Percentiles rank a stretch among this genome's conserved stretches.
Conservation (phyloP, 2,888 invertebrate genomes). For the Cephus rjabovi region DNA sequence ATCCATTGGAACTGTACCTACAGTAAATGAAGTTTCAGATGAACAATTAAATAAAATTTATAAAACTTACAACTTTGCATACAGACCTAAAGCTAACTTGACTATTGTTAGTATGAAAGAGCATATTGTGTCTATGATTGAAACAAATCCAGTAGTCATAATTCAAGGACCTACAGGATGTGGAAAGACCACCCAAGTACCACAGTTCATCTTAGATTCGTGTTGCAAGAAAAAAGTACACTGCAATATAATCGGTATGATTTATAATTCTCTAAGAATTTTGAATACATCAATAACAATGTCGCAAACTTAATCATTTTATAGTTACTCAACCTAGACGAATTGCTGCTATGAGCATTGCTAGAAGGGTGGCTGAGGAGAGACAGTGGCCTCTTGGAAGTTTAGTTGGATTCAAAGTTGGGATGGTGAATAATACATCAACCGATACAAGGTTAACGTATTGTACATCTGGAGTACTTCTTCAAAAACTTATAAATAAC, state of each 20-base stretch:
- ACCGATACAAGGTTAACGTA: constrained; percentile 83
- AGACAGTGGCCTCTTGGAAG: constrained; percentile 85
- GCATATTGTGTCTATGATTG: constrained; percentile 78
- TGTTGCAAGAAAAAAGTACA: constrained; percentile 72
- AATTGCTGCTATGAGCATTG: constrained; percentile 93
- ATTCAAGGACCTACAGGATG: constrained; percentile 96
- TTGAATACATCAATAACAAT: not conserved
- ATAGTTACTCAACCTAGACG: constrained; percentile 91
- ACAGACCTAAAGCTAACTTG: constrained; percentile 46
- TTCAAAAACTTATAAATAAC: constrained; percentile 79
- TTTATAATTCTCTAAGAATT: not conserved
- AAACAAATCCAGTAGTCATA: constrained; percentile 79
- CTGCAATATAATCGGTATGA: constrained; percentile 80
- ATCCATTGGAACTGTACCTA: constrained; percentile 49
- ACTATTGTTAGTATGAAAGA: constrained; percentile 49
- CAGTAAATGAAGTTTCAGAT: constrained; percentile 32
- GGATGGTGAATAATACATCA: constrained; percentile 73
- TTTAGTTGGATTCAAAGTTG: constrained; percentile 91
- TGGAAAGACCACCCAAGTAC: constrained; percentile 92
- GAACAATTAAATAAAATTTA: constrained; percentile 54
- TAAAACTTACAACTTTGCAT: constrained; percentile 55
- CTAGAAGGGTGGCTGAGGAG: constrained; percentile 86
- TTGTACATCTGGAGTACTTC: constrained; percentile 89
- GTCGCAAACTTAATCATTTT: not conserved
- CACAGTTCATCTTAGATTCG: constrained; percentile 92